phyloP scores from a whole-genome alignment of 2,113 vertebrate genomes.

The Podilymbus podiceps region DNA sequence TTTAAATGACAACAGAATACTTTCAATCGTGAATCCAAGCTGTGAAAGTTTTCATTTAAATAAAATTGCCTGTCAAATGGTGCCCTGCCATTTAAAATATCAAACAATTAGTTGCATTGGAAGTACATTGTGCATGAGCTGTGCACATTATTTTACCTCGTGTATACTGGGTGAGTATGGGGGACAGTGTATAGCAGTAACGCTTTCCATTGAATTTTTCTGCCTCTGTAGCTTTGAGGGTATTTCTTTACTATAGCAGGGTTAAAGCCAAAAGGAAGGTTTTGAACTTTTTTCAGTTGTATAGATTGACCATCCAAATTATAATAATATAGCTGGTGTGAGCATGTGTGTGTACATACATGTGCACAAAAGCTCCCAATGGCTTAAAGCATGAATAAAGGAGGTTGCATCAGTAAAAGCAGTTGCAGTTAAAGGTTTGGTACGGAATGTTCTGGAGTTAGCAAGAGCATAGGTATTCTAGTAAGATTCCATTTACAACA shows the following conservation, averaged over 20 bases:
- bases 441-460: background rate
- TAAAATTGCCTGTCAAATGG: background rate
- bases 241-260: background rate
- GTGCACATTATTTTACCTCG: background rate
- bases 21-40: background rate
- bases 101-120: background rate
- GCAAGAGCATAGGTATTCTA: rapidly evolving
- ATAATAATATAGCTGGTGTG: background rate
- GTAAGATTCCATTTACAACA: background rate
- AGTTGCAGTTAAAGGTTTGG: background rate
- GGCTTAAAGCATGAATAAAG: background rate
- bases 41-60: background rate
- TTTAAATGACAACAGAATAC: background rate
- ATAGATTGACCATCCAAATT: background rate
- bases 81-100: background rate
- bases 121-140: background rate
- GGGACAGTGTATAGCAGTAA: background rate
- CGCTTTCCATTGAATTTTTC: background rate
- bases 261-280: background rate
- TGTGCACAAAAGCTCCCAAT: background rate
- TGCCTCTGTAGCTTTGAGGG: background rate
- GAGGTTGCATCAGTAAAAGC: background rate
- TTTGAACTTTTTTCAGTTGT: background rate
- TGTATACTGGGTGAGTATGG: background rate
- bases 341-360: rapidly evolving